Evolutionary conservation across 2,797 vertebrate species (phyloP).

Genomic region (Alfaro cultratus): DNA sequence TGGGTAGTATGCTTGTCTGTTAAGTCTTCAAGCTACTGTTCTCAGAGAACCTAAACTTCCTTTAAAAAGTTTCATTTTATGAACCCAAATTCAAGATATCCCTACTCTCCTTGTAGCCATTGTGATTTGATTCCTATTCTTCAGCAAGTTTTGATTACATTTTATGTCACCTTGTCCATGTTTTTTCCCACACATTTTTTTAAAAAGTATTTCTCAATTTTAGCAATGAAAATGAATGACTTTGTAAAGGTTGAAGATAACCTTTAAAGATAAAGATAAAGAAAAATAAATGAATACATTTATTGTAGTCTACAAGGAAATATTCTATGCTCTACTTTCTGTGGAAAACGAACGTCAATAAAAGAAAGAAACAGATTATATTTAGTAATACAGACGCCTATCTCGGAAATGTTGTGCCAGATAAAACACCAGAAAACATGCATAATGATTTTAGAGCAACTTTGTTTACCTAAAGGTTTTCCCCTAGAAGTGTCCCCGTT

Average conservation of each 20-base stretch:
- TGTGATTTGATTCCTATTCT: neutral
- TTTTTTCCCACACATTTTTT: neutral
- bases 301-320: neutral
- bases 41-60: neutral
- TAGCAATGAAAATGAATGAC: neutral
- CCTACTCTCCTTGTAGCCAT: neutral
- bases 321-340: neutral
- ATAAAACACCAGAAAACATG: neutral
- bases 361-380: neutral
- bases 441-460: neutral
- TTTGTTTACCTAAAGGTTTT: slow-evolving; percentile 60
- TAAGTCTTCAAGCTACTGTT: neutral
- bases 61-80: neutral
- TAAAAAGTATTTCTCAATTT: neutral
- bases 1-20: neutral
- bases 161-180: neutral
- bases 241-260: neutral
- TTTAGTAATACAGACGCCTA: neutral
- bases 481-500: slow-evolving; percentile 5
- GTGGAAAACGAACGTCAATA: neutral
- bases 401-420: neutral
- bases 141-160: neutral
- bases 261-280: neutral
- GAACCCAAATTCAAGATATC: neutral
- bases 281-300: too few species aligned